These are phyloP conservation scores for Falco punctatus DNA, from an alignment of 2,113 vertebrate genomes.

Conservation along the genomic window DNA sequence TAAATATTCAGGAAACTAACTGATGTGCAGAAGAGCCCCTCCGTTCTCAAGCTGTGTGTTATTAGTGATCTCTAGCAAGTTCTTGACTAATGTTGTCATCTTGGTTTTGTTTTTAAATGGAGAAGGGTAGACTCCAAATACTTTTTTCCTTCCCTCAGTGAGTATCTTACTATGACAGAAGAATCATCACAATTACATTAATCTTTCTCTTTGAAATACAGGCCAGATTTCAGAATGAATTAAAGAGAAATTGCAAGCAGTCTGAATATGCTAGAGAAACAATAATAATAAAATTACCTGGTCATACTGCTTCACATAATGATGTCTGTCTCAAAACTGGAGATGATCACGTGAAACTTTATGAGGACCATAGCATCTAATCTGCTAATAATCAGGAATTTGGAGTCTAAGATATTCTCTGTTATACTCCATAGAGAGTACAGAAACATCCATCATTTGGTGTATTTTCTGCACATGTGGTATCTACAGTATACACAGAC, in stretches of 20 bases:
- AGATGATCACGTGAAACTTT: constrained; percentile 13
- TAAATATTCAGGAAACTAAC: constrained; percentile 50
- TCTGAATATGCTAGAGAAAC: constrained; percentile 16
- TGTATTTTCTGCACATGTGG: not conserved
- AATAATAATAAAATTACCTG: not conserved
- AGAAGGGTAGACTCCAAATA: not conserved
- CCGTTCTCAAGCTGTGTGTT: not conserved
- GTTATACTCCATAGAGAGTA: not conserved
- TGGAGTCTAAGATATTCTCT: not conserved
- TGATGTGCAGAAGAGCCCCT: constrained; percentile 37
- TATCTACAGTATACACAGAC: constrained; percentile 31
- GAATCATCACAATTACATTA: not conserved
- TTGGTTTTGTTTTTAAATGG: not conserved
- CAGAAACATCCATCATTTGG: not conserved
- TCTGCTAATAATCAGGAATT: not conserved
- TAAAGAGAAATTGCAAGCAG: not conserved
- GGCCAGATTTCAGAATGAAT: not conserved
- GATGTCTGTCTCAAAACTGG: constrained; percentile 23
- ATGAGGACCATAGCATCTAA: not conserved
- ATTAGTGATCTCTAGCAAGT: constrained; percentile 16
- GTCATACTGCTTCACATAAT: not conserved
- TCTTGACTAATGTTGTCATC: not conserved
- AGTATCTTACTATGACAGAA: not conserved
- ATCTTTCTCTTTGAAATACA: not conserved
- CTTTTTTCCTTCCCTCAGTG: not conserved